Evolutionary conservation across 2,113 vertebrate species (phyloP).

Genomic region (Numida meleagris): DNA sequence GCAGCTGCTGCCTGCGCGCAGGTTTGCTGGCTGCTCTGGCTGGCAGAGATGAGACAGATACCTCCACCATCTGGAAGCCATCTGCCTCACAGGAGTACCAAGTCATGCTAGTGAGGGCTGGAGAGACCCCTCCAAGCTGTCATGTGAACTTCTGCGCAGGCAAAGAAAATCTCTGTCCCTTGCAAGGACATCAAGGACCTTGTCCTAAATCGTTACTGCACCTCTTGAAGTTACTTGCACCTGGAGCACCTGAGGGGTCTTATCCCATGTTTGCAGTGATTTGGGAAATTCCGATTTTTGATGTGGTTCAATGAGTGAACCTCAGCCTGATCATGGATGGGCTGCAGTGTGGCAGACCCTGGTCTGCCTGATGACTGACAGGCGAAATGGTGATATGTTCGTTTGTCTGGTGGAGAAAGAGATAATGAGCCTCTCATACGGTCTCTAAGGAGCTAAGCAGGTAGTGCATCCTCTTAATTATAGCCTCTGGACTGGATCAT

Average conservation of each 20-base stretch:
- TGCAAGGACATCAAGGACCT: neutral
- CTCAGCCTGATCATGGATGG: neutral
- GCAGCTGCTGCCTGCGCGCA: neutral
- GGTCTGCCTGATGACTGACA: neutral
- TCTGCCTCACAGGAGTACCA: neutral
- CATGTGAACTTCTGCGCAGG: neutral
- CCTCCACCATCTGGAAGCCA: slow-evolving; percentile 41
- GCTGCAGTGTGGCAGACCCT: neutral
- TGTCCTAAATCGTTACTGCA: neutral
- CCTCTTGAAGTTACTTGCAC: neutral
- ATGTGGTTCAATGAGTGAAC: neutral
- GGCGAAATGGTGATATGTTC: neutral
- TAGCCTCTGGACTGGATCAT: neutral
- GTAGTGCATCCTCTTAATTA: neutral
- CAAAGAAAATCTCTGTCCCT: neutral
- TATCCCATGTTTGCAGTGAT: neutral
- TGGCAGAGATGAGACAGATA: neutral
- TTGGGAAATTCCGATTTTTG: fast-evolving
- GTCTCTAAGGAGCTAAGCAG: neutral
- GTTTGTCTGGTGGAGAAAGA: neutral
- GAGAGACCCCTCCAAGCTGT: neutral
- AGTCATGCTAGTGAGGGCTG: neutral
- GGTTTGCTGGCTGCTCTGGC: neutral
- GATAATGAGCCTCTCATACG: neutral
- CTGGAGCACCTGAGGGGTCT: fast-evolving